These are phyloP conservation scores for Drosophila sturtevanti DNA, from an alignment of 1,140 invertebrate genomes.

Conservation along the genomic window DNA sequence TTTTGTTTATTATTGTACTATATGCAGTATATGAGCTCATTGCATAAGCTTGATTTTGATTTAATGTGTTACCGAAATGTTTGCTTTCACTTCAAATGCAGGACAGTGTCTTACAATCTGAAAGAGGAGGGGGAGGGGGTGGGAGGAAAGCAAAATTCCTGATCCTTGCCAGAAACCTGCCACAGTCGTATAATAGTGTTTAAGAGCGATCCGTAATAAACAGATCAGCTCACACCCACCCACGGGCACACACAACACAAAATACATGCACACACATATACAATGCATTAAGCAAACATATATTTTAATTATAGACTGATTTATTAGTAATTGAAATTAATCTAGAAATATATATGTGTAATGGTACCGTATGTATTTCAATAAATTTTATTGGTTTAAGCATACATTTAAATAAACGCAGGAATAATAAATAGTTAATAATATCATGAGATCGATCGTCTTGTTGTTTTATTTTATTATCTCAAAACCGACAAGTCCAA, in stretches of 20 bases:
- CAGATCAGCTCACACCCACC: conserved; percentile 56
- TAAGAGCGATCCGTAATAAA: conserved; percentile 51
- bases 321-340: conserved; percentile 82
- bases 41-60: conserved; percentile 27
- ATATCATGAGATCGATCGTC: not conserved
- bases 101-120: not conserved
- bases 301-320: conserved; percentile 82
- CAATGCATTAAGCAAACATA: conserved; percentile 78
- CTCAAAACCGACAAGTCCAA: not conserved
- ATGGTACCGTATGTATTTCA: conserved; percentile 62
- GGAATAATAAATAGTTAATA: conserved; percentile 71
- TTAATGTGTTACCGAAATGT: conserved; percentile 20
- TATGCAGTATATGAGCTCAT: conserved; percentile 17
- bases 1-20: conserved; percentile 49
- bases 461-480: not conserved
- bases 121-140: not conserved
- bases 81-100: conserved; percentile 42
- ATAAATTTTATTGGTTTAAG: conserved; percentile 67
- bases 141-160: conserved; percentile 31
- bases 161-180: conserved; percentile 38
- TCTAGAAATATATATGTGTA: conserved; percentile 71
- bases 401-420: conserved; percentile 78
- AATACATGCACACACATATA: conserved; percentile 32
- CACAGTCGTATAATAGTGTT: conserved; percentile 48
- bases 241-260: conserved; percentile 34